Conservation (phyloP, 2,797 vertebrate species). For the Hybognathus amarus region DNA sequence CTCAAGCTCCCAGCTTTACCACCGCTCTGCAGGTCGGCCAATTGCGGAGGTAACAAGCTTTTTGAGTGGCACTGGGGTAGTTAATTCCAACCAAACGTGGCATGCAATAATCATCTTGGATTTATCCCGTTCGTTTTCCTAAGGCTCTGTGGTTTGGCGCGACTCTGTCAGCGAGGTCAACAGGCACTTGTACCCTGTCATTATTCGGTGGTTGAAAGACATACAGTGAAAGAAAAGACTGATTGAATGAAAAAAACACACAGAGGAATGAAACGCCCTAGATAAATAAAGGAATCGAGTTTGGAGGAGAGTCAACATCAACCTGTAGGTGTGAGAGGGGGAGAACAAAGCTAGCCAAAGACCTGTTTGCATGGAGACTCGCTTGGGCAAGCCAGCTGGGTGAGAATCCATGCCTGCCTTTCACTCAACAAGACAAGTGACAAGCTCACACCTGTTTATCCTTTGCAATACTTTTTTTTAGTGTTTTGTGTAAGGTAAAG, state of each 20-base stretch:
- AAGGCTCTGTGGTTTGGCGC: conserved; percentile 57
- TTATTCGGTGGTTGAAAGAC: conserved; percentile 60
- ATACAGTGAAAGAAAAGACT: conserved; percentile 57
- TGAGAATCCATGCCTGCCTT: conserved; percentile 52
- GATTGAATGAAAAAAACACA: conserved; percentile 46
- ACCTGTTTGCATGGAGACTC: conserved; percentile 53
- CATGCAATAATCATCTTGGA: conserved; percentile 49
- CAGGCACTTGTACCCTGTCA: conserved; percentile 62
- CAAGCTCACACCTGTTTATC: conserved; percentile 50
- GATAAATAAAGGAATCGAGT: conserved; percentile 59
- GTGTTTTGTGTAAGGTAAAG: conserved; percentile 25
- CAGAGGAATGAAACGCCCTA: conserved; percentile 54
- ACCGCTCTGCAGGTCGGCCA: background rate
- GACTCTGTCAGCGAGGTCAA: conserved; percentile 61
- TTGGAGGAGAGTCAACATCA: conserved; percentile 60
- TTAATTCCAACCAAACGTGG: conserved; percentile 52
- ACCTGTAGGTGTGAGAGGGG: conserved; percentile 55
- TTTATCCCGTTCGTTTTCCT: conserved; percentile 51
- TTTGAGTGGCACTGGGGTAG: conserved; percentile 50
- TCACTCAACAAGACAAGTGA: conserved; percentile 52
- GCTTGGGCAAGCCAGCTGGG: conserved; percentile 55
- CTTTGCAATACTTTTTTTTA: background rate
- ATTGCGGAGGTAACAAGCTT: conserved; percentile 29
- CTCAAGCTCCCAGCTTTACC: conserved; percentile 20
- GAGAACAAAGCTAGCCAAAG: conserved; percentile 54